A percentile compares a stretch with the other conserved stretches of the same genome.
phyloP scores from a whole-genome alignment of 1,140 invertebrate species.

The Bombus sibiricus region DNA sequence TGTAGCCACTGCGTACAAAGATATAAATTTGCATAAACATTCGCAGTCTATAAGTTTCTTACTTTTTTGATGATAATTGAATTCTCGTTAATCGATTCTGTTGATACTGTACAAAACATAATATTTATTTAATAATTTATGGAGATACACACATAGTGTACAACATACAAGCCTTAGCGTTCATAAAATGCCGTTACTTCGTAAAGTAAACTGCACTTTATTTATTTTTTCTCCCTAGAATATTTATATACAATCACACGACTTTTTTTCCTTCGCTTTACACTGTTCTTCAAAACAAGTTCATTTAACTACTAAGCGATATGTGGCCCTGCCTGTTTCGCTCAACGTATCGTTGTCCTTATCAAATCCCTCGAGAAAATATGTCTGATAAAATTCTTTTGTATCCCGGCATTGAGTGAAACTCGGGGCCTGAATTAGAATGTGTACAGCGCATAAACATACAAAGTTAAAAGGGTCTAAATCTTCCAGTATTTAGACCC shows the following conservation, averaged over 20 bases:
- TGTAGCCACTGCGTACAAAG: neutral
- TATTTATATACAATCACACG: slow-evolving; percentile 74
- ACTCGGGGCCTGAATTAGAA: slow-evolving; percentile 49
- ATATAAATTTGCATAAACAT: neutral
- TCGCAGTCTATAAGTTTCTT: neutral
- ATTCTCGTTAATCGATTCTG: neutral
- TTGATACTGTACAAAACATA: slow-evolving; percentile 78
- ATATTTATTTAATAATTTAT: slow-evolving; percentile 80
- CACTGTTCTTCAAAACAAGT: slow-evolving; percentile 53
- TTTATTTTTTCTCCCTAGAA: slow-evolving; percentile 42
- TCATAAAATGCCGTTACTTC: slow-evolving; percentile 68
- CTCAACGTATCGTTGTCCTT: slow-evolving; percentile 49
- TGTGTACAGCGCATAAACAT: slow-evolving; percentile 71
- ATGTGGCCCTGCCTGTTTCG: slow-evolving; percentile 38
- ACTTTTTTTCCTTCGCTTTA: slow-evolving; percentile 49
- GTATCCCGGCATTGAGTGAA: slow-evolving; percentile 49
- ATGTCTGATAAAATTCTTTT: slow-evolving; percentile 52
- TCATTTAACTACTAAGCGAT: slow-evolving; percentile 67
- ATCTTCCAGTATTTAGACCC: slow-evolving; percentile 22
- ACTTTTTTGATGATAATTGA: neutral
- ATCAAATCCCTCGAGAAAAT: slow-evolving; percentile 63
- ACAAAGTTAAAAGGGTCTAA: slow-evolving; percentile 68
- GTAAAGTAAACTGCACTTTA: slow-evolving; percentile 54
- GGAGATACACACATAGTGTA: slow-evolving; percentile 73
- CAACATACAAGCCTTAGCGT: slow-evolving; percentile 69